Base-by-base conservation (phyloP, 37 sponge, comb jelly and placozoan species). In the Ephydatia muelleri region DNA sequence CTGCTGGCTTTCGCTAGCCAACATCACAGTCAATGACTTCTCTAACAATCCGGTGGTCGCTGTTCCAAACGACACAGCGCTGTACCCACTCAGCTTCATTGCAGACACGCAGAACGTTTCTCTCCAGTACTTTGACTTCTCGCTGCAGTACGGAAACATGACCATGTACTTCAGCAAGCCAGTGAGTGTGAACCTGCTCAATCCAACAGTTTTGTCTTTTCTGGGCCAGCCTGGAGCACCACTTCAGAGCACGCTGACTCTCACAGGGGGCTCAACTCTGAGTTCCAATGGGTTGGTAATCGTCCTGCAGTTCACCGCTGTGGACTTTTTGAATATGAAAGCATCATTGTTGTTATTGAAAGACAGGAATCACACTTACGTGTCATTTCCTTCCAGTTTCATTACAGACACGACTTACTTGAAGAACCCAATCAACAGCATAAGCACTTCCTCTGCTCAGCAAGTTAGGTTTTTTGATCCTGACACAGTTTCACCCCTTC, bases 141-240 rank as follows among this genome's bases (percentile, higher is more conserved):
- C 97, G n/a, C 66, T 97, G n/a, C 78, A 94, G 64, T 40, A 88
- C 26, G 86, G 74, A 14, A 88, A 86, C 4, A 30, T 97, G 34
- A 90, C 88, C 32, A 76, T 97, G 47, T 92, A 83, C 71, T 97
- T 94, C 79, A 88, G 38, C 83, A 94, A 97, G 64, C 97, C 97
- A 48, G 97, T 97, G 5, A 68, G 87, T 57, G 77, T 76, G 22
- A 83, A 85, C 49, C 86, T 71, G 22, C 47, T 94, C 22, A 76
- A 89, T 68, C 88, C 88, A 47, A 75, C 76, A 28, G 90, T 81
- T 4, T 73, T 97, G 21, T 78, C 90, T 38, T 72, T 92, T 14
- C 88, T 85, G 33, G 65, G 81, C 37, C 23, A 39, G 5, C 43
- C 70, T 23, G 75, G 78, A 37, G 82, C 78, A 19, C 28, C 78